phyloP scores from a whole-genome alignment of 2,113 vertebrate species.

The Ceratotherium simum region DNA sequence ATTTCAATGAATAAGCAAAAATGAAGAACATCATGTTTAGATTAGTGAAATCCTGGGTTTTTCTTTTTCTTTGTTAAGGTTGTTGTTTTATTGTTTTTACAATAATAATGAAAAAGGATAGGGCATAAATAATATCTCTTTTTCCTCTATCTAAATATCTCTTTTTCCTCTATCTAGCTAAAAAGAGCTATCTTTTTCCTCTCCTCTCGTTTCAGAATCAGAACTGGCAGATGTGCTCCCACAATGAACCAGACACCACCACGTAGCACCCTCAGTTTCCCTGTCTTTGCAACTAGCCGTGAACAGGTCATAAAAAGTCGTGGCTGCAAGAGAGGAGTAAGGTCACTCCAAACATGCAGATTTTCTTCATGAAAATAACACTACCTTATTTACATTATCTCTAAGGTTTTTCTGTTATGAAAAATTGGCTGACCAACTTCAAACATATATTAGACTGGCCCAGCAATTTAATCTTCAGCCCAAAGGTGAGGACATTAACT shows the following conservation, averaged over 20 bases:
- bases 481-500: slow-evolving; percentile 29
- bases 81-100: neutral
- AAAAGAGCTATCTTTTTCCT: neutral
- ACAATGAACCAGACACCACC: neutral
- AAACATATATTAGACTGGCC: neutral
- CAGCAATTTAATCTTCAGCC: neutral
- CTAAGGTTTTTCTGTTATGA: neutral
- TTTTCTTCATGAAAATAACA: slow-evolving; percentile 7
- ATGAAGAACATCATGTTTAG: neutral
- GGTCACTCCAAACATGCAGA: neutral
- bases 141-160: too few relatives aligned
- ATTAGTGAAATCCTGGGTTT: neutral
- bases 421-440: neutral
- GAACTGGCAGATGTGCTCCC: neutral
- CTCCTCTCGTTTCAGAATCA: neutral
- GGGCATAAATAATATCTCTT: neutral
- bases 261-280: neutral
- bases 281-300: neutral
- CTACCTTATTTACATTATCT: neutral
- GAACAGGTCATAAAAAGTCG: neutral
- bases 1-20: slow-evolving; percentile 4
- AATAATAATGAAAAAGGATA: neutral
- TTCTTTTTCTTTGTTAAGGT: neutral
- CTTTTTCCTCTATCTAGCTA: too few relatives aligned
- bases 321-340: neutral